These are phyloP conservation scores for Sinocyclocheilus anophthalmus DNA, from an alignment of 2,113 vertebrate genomes.

Conservation along the genomic window DNA sequence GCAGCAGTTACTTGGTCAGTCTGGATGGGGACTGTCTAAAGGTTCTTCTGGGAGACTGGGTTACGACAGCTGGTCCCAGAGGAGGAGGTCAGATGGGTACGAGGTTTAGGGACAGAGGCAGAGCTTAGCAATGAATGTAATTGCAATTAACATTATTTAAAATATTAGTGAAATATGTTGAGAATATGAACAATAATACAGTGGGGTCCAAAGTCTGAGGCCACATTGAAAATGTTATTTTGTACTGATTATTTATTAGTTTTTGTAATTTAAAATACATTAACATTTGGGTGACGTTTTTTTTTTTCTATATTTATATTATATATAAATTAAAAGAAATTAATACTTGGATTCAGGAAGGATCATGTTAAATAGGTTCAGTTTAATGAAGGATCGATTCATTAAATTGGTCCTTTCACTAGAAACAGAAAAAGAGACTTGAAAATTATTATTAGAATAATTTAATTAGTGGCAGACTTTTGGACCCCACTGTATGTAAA, in stretches of 20 bases:
- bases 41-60: conserved; percentile 23
- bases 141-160: not conserved
- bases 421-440: no score
- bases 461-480: not conserved
- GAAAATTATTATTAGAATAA: no score
- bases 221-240: not conserved
- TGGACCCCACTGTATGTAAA: not conserved
- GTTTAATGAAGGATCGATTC: no score
- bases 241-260: not conserved
- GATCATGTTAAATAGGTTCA: no score
- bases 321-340: no score
- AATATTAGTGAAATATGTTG: not conserved
- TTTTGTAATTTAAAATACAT: not conserved
- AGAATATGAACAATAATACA: not conserved
- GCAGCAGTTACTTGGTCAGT: conserved; percentile 31
- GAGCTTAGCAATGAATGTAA: conserved; percentile 34
- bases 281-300: no score
- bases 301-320: no score
- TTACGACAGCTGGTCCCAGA: conserved; percentile 42
- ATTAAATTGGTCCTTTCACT: not conserved
- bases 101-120: conserved; percentile 41
- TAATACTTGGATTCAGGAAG: no score
- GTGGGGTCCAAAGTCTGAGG: not conserved
- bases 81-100: conserved; percentile 54
- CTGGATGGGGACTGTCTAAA: conserved; percentile 33